Base-by-base conservation (phyloP, 2,113 vertebrate species). In the Hippocampus mohnikei region DNA sequence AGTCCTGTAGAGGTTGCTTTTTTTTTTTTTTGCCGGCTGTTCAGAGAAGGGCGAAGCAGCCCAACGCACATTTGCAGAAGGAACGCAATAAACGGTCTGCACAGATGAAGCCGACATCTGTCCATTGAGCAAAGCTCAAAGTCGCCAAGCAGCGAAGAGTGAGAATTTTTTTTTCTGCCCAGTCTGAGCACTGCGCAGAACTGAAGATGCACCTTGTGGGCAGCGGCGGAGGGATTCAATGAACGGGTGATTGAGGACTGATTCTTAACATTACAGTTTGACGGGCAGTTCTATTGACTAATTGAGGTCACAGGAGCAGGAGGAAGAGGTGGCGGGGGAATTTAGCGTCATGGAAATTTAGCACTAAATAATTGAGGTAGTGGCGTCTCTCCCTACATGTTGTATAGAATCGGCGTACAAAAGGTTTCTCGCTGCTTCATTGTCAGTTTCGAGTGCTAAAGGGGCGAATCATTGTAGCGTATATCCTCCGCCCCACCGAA, bases 121-220 rank as follows among this genome's bases (percentile, higher is more conserved):
- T 73, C n/a, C 66, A 72, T 76, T 73, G 60, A 81, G 69, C 68
- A 74, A 74, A 71, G 71, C 73, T 73, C 69, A 68, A 73, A 76
- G 41, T n/a, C 13, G 64, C 64, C 1, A 3, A 41, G 61, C 37
- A 44, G 29, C 18, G 18, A 29, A 29, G 27, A 55, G 58, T 40
- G 27, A 84, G 81, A 37, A 81, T 76, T 71, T 37, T 13, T 75
- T 16, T 78, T 68, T 58, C 72, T 75, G 66, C 11, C 25, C 66
- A 76, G 13, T 74, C 66, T 64, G 60, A 25, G 66, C 67, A 55
- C 41, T 21, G 59, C 46, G 13, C 70, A 67, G 41, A 25, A 67
- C 0, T 21, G 48, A 20, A 15, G 68, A 62, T 6, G 20, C 40
- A 73, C 58, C 42, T 70, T 27, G n/a, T 55, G 67, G 79, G 73